Evolutionary conservation across 2,888 invertebrate species (phyloP), one percentile per base, ranked within the genome.

Genomic region (Hemicrepidius hirtus): DNA sequence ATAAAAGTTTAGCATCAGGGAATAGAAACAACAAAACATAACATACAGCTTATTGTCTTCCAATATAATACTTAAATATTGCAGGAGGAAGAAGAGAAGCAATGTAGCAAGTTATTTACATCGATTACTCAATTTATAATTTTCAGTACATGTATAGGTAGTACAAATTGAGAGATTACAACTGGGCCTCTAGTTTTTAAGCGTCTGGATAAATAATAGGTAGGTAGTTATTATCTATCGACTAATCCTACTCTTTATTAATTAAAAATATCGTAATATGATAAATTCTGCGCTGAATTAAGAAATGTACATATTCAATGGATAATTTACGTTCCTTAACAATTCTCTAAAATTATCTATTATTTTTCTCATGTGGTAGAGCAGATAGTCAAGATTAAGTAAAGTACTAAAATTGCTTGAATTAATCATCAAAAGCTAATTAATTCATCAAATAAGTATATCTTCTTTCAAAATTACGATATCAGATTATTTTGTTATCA

Each of bases 21-120:
- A 57, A 18, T 37, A 57, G 18, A 57, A 12, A 41, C 46, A 76
- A 64, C 76, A 74, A 77, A 70, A 77, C 69, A 79, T 73, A 78
- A 73, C 67, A 76, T 80, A 68, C 50, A 76, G 77, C 75, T 80
- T 80, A 80, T 80, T 78, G 78, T 78, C 80, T 79, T 78, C 80
- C 79, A 77, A 79, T 77, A 76, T 75, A 74, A 68, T 76, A 70
- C 67, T 72, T 66, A 74, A 74, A 70, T 67, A 60, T 65, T 53
- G 69, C 63, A 69, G 66, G 63, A 70, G 63, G 18, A 57, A 65
- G 50, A 53, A 63, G 67, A 66, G 40, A 72, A 67, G 62, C 67
- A 41, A 20, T 68, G 28, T 60, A 49, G 50, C 28, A 53, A 49
- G 16, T 53, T 59, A 24, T 72, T 67, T 55, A 53, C 60, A 67